Base-by-base conservation (phyloP, 2,113 vertebrate genomes). In the Grallaria varia region DNA sequence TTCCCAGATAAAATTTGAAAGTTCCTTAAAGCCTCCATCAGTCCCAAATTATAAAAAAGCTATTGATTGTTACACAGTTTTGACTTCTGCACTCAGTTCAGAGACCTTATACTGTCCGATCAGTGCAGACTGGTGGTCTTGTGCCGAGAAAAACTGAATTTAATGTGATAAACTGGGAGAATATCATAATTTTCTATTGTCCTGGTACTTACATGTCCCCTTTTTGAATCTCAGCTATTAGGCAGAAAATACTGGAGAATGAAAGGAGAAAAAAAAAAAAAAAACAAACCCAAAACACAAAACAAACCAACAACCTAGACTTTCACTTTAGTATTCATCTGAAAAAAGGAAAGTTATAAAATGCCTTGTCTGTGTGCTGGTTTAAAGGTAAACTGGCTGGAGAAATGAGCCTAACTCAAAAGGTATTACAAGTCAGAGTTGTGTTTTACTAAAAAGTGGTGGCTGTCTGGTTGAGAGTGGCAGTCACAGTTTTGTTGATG, bases 101-200 rank as follows among this genome's bases (percentile, higher is more conserved):
- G 42, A 50, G 25, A 67, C 3, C 3, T 22, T 50, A 3, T 33
- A 30, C 19, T 52, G 6, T 19, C 27, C 75, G 20, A 30, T 79
- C 44, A 73, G 5, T 40, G 37, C 3, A 71, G 53, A 53, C 2
- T 5, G 50, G 13, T 45, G 25, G 17, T 6, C 9, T 45, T 37
- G 9, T 40, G 35, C 2, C 21, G 75, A 24, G 5, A 45, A 83
- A 72, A 71, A 10, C 1, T 14, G 5, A 9, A 66, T 74, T 78
- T 81, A 40, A 4, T 37, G 12, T 5, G 9, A 21, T n/a, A 53
- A 60, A 69, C 27, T 0, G 0, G 13, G 10, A 24, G 1, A 72
- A 39, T 55, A 31, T 6, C 1, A 55, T 18, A 0, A 6, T 52
- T 71, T 24, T 76, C 12, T 67, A 4, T 25, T 72, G 15, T 64